Percentiles rank a stretch among this genome's conserved stretches.
phyloP scores from a whole-genome alignment of 2,888 invertebrate species.

The Patella ulyssiponensis region DNA sequence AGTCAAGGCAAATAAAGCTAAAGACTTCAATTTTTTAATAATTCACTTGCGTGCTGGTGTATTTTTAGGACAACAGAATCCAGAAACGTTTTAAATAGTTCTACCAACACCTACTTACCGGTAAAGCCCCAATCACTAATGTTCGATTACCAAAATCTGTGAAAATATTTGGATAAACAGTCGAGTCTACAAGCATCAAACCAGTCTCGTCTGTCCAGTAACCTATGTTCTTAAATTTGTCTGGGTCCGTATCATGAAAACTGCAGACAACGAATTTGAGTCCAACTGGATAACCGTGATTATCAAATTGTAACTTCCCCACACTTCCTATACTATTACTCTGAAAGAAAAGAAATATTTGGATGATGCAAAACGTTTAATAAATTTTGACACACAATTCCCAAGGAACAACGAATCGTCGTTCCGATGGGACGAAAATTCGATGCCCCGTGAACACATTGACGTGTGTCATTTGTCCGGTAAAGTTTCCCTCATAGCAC shows the following conservation, averaged over 20 bases:
- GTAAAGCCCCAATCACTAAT: conserved; percentile 18
- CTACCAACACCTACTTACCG: neutral
- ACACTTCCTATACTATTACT: neutral
- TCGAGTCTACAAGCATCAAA: conserved; percentile 11
- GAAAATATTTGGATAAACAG: conserved; percentile 23
- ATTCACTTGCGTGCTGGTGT: too few species aligned
- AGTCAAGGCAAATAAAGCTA: too few species aligned
- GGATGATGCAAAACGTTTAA: neutral
- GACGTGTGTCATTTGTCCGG: too few species aligned
- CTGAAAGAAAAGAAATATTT: neutral
- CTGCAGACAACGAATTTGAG: conserved; percentile 17
- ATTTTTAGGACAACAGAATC: too few species aligned
- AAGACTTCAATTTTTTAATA: too few species aligned
- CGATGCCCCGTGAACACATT: too few species aligned
- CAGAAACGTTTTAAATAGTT: too few species aligned
- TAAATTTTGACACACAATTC: too few species aligned
- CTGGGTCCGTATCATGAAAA: conserved; percentile 2
- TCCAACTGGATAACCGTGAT: conserved; percentile 3
- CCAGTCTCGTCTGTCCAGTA: conserved; percentile 15
- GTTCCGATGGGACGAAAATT: too few species aligned
- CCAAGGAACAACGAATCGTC: too few species aligned
- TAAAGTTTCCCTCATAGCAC: too few species aligned
- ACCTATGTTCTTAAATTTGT: conserved; percentile 15
- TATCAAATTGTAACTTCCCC: conserved; percentile 15
- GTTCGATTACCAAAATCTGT: conserved; percentile 24